A percentile compares a stretch with the other conserved stretches of the same genome.
These are phyloP conservation scores for Oryzaephilus surinamensis DNA, from an alignment of 1,140 invertebrate species.

Conservation along the genomic window DNA sequence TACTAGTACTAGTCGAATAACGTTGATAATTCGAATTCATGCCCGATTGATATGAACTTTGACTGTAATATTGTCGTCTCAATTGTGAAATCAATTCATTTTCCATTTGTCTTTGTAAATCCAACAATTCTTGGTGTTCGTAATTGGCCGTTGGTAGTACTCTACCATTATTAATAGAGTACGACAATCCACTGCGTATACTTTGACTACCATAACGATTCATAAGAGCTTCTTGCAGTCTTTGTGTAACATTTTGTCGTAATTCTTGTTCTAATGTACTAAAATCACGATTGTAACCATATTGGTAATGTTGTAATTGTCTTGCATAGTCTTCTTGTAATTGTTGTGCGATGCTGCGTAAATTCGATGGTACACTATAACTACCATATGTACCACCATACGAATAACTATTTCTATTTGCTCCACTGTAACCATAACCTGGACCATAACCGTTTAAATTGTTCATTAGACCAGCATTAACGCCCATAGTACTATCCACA, in stretches of 20 bases:
- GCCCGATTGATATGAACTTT: neutral
- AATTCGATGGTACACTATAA: slow-evolving; percentile 13
- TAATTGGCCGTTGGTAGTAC: slow-evolving; percentile 26
- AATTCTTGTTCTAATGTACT: slow-evolving; percentile 26
- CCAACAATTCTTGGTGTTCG: slow-evolving; percentile 26
- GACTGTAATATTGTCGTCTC: neutral
- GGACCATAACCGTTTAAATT: neutral
- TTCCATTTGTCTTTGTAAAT: slow-evolving; percentile 26
- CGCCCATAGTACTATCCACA: neutral
- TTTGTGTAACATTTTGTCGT: slow-evolving; percentile 23
- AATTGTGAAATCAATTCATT: slow-evolving; percentile 23
- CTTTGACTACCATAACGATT: slow-evolving; percentile 25
- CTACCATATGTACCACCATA: neutral
- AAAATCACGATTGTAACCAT: too few species aligned
- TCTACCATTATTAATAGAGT: slow-evolving; percentile 18
- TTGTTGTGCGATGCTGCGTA: slow-evolving; percentile 13
- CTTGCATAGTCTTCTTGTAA: slow-evolving; percentile 25
- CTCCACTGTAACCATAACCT: too few species aligned
- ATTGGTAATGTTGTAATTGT: slow-evolving; percentile 24
- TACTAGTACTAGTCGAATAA: slow-evolving; percentile 1
- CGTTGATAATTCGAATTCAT: neutral
- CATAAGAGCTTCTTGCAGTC: slow-evolving; percentile 23
- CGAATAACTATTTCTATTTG: too few species aligned
- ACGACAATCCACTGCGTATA: slow-evolving; percentile 22
- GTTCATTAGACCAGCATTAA: neutral